Base-by-base conservation (phyloP, 2,113 vertebrate species). In the Ptychochromis oligacanthus region DNA sequence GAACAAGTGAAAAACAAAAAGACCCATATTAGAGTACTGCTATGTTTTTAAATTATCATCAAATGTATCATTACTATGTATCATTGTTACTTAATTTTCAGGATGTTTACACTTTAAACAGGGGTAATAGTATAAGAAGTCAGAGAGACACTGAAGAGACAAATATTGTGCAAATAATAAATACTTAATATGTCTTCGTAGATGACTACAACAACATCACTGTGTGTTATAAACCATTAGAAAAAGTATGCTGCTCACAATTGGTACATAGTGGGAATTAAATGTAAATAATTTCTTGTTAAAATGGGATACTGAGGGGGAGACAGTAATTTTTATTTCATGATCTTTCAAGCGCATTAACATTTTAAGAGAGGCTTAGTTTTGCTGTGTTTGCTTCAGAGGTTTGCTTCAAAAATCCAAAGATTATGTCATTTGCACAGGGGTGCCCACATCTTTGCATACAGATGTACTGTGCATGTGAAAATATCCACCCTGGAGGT, bases 291-390 rank as follows among this genome's bases (percentile, higher is more conserved):
- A 43, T 43, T 14, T 14, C 40, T 14, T 43, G 40, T 43, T 43
- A 43, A 70, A 70, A 67, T 3, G 20, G 12, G 18, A 70, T 28
- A 0, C 64, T 28, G 40, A 70, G 15, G 40, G 26, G 18, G 40
- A 70, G 49, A 70, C 0, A 0, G 26, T 18, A 0, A 4, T 49
- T 65, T 65, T 2, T 40, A 65, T 65, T 70, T 70, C 17, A 17
- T 12, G 17, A 70, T 9, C 28, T 52, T 52, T 0, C 43, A 52
- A 72, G 6, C 0, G 10, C 24, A 52, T 72, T 13, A 31, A 24
- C 1, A 1, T 52, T 52, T 72, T 31, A 52, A 14, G 17, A 72
- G 0, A 24, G 10, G 17, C 46, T 31, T 4, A 14, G 13, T 72
- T 0, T n/a, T 52, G 18, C 22, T 26, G 1, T 3, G 46, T 49